phyloP scores from a whole-genome alignment of 2,888 invertebrate species.

The Ophraella communa region DNA sequence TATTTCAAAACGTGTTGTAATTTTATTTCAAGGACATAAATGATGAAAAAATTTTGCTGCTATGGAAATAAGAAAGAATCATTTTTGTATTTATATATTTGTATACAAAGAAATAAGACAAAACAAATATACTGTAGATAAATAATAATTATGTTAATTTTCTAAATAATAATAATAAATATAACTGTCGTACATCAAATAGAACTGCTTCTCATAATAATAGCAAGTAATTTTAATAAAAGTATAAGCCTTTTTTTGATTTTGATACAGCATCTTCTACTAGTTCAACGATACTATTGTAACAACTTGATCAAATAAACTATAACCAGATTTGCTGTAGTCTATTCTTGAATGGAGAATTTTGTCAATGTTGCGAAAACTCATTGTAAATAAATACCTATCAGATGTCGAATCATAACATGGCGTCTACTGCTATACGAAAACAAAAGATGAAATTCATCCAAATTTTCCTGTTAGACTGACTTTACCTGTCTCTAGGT shows the following conservation, averaged over 20 bases:
- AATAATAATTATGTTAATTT: too few relatives aligned
- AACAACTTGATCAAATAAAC: conserved; percentile 50
- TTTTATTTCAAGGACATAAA: too few relatives aligned
- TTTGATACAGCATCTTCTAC: conserved; percentile 76
- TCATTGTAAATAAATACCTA: conserved; percentile 72
- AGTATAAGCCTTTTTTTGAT: conserved; percentile 74
- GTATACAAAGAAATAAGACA: too few relatives aligned
- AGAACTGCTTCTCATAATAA: too few relatives aligned
- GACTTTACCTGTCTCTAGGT: conserved; percentile 76
- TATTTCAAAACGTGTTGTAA: too few relatives aligned
- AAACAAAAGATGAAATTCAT: conserved; percentile 68
- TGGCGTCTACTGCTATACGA: conserved; percentile 76
- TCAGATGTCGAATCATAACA: conserved; percentile 74
- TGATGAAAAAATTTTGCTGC: too few relatives aligned
- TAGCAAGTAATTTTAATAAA: too few relatives aligned
- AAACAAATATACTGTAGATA: too few relatives aligned
- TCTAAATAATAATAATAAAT: too few relatives aligned
- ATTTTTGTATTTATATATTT: too few relatives aligned
- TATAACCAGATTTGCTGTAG: conserved; percentile 64
- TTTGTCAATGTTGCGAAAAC: conserved; percentile 71
- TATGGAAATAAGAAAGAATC: too few relatives aligned
- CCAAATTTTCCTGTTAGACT: conserved; percentile 77
- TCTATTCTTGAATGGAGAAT: conserved; percentile 79
- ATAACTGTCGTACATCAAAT: too few relatives aligned
- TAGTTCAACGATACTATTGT: conserved; percentile 71